Base-by-base conservation (phyloP, 2,113 vertebrate species). In the Eleginops maclovinus region DNA sequence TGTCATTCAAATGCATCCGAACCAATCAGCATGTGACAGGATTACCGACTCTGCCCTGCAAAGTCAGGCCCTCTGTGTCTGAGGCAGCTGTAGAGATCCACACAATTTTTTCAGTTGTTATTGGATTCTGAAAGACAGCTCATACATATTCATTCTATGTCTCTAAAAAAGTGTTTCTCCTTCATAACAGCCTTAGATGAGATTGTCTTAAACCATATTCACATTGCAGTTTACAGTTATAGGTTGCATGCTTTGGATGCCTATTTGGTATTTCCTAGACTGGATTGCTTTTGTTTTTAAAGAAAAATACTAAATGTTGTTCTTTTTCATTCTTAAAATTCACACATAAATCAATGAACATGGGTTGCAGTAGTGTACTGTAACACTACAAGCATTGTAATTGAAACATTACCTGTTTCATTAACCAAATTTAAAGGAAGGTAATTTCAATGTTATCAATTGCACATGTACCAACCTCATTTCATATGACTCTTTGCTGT, bases 1-100 rank as follows among this genome's bases (percentile, higher is more conserved):
- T 91, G 93, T 90, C 91, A 91, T 84, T 94, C 88, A 91, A 44
- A 82, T 83, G 70, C 59, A 80, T 80, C 44, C 36, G 4, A 77
- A 79, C 77, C 85, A 90, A 91, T 90, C 85, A 81, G 76, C 86
- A 70, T 84, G 78, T 81, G 81, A 77, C 76, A 68, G 63, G 85
- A 87, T 76, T 71, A 56, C 62, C 31, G 73, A 89, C 85, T 81
- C 76, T 90, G 82, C 74, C 85, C 79, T 79, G 53, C 46, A 72
- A 51, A 89, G 72, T 83, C 73, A 55, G 22, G 53, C 59, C 46
- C 49, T 65, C 56, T 70, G 60, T 69, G 71, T 81, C 53, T 50
- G 12, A 14, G 14, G 54, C 24, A 54, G 36, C 46, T 65, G 65
- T 28, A 28, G 54, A 70, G 80, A 78, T 75, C 16, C 40, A 64